Base-by-base conservation (phyloP, 2,113 vertebrate species). In the Oryzias woworae region DNA sequence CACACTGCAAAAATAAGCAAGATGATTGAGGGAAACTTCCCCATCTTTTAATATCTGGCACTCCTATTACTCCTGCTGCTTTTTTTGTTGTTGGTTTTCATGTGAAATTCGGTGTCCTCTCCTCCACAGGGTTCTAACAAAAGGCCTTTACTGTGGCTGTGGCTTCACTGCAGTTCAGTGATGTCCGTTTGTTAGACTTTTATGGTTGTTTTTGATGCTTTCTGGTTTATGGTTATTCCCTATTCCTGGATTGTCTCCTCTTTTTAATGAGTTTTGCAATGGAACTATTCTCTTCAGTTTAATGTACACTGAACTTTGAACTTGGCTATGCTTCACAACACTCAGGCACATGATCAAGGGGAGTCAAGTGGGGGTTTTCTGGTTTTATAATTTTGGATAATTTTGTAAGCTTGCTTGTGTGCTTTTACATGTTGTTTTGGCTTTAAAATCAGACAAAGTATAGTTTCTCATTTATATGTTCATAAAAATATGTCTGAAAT, bases 321-420 rank as follows among this genome's bases (percentile, higher is more conserved):
- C 80, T 41, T 66, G 53, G 73, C 60, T 24, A 14, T 31, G 58
- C 63, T 75, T 47, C 63, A 66, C 67, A 59, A 77, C 76, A 69
- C 44, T 41, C 47, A 31, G 57, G 47, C 85, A 85, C 78, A 77
- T 86, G 87, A 85, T 70, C 51, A 50, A 62, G 71, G 57, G 79
- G 82, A 85, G 60, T 75, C 31, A 73, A 75, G n/a, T 51, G 68
- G 63, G 69, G 51, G 82, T 75, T 76, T 62, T 13, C 44, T n/a
- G 17, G 36, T 66, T 28, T 28, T 28, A 28, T 28, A 4, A 5
- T 28, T 4, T 28, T 28, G 65, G 52, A 24, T 58, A 15, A 66
- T 69, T 73, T 73, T 65, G 42, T 22, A 2, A 14, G 17, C 44
- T 62, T 22, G 15, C 41, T 63, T 18, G 23, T 75, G 45, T 58